Conservation (phyloP, 2,113 vertebrate species). For the Solea senegalensis region DNA sequence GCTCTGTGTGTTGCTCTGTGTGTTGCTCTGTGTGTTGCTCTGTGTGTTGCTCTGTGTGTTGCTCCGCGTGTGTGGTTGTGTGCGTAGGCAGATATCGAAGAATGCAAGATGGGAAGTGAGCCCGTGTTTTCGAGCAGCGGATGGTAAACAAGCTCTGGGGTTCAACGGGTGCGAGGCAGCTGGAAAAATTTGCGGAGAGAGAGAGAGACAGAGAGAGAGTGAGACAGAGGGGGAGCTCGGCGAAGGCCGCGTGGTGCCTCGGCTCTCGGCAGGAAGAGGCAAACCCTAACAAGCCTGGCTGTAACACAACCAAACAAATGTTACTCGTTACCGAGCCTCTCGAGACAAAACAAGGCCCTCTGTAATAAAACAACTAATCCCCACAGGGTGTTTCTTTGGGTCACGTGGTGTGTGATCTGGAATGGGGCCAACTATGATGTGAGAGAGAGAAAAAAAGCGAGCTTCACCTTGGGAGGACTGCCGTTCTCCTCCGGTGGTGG, state of each 20-base stretch:
- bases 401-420: constrained; percentile 22
- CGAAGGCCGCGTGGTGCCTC: constrained; percentile 47
- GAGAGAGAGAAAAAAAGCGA: constrained; percentile 25
- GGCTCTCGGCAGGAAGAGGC: constrained; percentile 49
- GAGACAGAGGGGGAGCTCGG: constrained; percentile 39
- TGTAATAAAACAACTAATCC: constrained; percentile 18
- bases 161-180: constrained; percentile 83
- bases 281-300: constrained; percentile 60
- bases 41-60: constrained; percentile 34
- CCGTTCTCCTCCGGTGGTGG: constrained; percentile 93
- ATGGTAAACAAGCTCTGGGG: constrained; percentile 80
- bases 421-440: constrained; percentile 22
- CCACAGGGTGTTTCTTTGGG: neutral
- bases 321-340: constrained; percentile 40
- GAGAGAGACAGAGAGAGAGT: too few relatives aligned
- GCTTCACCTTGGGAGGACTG: constrained; percentile 91
- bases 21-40: too few relatives aligned
- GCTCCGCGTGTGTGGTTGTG: constrained; percentile 48
- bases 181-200: constrained; percentile 76
- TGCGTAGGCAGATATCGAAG: constrained; percentile 75
- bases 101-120: constrained; percentile 76
- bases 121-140: constrained; percentile 76
- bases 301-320: constrained; percentile 60
- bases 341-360: constrained; percentile 12
- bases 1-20: too few relatives aligned